phyloP scores from a whole-genome alignment of 2,797 vertebrate genomes.

The Rhinogobio ventralis region DNA sequence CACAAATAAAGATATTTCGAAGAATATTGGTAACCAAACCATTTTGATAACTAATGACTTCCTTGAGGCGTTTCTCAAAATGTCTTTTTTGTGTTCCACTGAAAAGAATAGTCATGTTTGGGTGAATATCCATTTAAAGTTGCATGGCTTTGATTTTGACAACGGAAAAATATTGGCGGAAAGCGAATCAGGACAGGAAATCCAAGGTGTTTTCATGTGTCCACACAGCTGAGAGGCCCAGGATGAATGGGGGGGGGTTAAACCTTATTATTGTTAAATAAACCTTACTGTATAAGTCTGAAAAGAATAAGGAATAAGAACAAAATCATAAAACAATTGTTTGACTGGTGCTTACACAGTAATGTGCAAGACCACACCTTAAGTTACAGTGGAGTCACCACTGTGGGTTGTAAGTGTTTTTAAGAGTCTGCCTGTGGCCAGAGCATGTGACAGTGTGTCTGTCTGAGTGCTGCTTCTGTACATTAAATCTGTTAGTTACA shows the following conservation, averaged over 20 bases:
- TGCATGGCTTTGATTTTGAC: constrained; percentile 5
- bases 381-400: not conserved
- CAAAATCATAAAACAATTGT: not conserved
- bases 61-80: not conserved
- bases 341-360: not conserved
- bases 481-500: not conserved
- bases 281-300: not conserved
- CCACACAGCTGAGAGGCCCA: not conserved
- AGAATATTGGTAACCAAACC: not conserved
- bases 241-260: not conserved
- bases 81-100: not conserved
- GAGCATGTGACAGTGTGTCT: not conserved
- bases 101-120: not conserved
- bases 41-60: not conserved
- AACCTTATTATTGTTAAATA: too few relatives aligned
- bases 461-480: not conserved
- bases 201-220: constrained; percentile 38
- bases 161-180: constrained; percentile 13
- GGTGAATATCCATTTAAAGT: not conserved
- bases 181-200: constrained; percentile 54
- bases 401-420: not conserved
- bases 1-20: not conserved
- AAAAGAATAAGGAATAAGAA: not conserved
- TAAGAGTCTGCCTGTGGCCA: not conserved
- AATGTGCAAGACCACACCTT: not conserved